Evolutionary conservation across 1,140 invertebrate genomes (phyloP).

Genomic region (Euura saliciscinereae): DNA sequence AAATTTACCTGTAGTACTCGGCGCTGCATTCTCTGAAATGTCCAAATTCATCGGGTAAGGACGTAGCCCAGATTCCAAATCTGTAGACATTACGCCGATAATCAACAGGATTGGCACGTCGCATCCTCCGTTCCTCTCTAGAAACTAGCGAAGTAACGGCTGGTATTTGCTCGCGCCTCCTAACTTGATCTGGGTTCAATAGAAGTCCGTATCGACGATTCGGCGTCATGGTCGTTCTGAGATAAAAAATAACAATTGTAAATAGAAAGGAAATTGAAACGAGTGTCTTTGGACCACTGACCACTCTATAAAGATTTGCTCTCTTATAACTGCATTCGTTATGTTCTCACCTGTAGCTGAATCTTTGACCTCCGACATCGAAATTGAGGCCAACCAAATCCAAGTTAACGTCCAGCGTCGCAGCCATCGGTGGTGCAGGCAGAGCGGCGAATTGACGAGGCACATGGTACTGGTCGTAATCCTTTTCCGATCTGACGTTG

Average conservation of each 20-base stretch:
- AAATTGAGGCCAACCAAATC: constrained; percentile 21
- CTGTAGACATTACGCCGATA: constrained; percentile 77
- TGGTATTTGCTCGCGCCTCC: constrained; percentile 41
- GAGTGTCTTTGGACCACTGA: no score
- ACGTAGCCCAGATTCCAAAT: constrained; percentile 75
- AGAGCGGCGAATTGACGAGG: constrained; percentile 36
- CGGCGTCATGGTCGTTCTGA: constrained; percentile 46
- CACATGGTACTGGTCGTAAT: constrained; percentile 87
- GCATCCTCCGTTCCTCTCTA: constrained; percentile 35
- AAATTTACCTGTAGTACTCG: constrained; percentile 71
- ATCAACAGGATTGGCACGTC: constrained; percentile 43
- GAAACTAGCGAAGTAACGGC: constrained; percentile 33
- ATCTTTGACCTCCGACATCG: constrained; percentile 28
- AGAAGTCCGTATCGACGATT: constrained; percentile 29
- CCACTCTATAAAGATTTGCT: no score
- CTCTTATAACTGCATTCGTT: not conserved
- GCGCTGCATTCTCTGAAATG: constrained; percentile 75
- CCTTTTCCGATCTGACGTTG: constrained; percentile 84
- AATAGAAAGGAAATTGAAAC: no score
- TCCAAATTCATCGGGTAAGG: constrained; percentile 69
- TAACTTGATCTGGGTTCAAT: constrained; percentile 40
- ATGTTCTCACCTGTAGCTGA: constrained; percentile 39
- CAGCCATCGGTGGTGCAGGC: constrained; percentile 24
- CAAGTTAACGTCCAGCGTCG: constrained; percentile 31
- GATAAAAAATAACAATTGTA: constrained; percentile 9